Conservation (phyloP, 2,888 invertebrate genomes). For the Clanis bilineata region DNA sequence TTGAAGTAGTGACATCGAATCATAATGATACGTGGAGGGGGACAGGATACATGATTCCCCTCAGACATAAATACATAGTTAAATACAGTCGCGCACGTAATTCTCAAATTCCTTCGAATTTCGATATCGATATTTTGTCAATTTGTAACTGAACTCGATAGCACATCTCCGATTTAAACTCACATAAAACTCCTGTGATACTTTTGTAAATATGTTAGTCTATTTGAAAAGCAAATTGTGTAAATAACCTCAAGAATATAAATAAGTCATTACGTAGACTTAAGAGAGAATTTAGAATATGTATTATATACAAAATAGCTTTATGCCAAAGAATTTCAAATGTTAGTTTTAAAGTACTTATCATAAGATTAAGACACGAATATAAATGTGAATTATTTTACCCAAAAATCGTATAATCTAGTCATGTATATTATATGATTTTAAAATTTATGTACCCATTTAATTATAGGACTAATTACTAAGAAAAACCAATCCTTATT, state of each 20-base stretch:
- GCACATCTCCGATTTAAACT: constrained; percentile 23
- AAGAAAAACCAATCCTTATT: too few species aligned
- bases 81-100: too few species aligned
- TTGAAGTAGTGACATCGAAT: too few species aligned
- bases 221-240: constrained; percentile 37
- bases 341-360: not conserved
- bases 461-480: too few species aligned
- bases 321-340: constrained; percentile 6
- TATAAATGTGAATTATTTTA: not conserved
- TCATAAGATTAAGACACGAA: not conserved
- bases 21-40: too few species aligned
- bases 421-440: not conserved
- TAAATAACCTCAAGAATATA: constrained; percentile 16
- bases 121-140: not conserved
- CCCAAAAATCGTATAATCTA: not conserved
- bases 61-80: too few species aligned
- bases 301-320: not conserved
- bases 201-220: constrained; percentile 60
- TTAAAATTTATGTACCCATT: not conserved
- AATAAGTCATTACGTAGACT: not conserved
- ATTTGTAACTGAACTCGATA: constrained; percentile 14
- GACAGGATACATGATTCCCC: too few species aligned
- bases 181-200: constrained; percentile 67
- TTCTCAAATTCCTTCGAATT: not conserved
- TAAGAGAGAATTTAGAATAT: not conserved